Evolutionary conservation across 1,140 invertebrate species (phyloP).

Genomic region (Bicyclus anynana): DNA sequence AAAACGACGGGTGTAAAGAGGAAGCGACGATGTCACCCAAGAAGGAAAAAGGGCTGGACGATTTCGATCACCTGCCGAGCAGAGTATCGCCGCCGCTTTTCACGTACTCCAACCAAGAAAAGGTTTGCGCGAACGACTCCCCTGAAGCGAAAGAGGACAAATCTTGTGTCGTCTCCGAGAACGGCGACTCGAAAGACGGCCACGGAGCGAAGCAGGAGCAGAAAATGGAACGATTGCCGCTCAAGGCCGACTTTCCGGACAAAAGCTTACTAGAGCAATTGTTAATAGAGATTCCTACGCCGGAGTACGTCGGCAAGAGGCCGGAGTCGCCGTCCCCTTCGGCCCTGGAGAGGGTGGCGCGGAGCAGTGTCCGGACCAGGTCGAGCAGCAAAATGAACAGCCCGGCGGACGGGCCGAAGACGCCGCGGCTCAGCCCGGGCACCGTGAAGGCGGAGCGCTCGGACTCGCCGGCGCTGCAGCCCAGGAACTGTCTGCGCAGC

Average conservation of each 20-base stretch:
- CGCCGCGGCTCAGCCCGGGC: constrained; percentile 80
- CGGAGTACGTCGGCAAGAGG: constrained; percentile 77
- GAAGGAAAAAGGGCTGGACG: constrained; percentile 57
- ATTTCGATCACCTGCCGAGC: constrained; percentile 82
- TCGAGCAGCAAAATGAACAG: constrained; percentile 85
- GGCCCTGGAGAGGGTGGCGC: constrained; percentile 59
- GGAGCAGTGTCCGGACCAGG: constrained; percentile 80
- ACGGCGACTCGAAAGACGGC: constrained; percentile 44
- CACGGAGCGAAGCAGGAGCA: constrained; percentile 30
- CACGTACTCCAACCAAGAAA: constrained; percentile 87
- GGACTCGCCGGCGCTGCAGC: constrained; percentile 68
- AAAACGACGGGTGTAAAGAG: constrained; percentile 33
- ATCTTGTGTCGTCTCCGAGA: constrained; percentile 37
- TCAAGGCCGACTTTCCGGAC: constrained; percentile 74
- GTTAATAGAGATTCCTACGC: constrained; percentile 86
- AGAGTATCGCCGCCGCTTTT: constrained; percentile 85
- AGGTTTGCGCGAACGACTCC: constrained; percentile 48
- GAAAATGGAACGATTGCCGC: constrained; percentile 55
- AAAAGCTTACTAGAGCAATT: constrained; percentile 86
- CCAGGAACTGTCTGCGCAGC: constrained; percentile 57
- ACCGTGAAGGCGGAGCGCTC: constrained; percentile 57
- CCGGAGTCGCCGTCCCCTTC: constrained; percentile 73
- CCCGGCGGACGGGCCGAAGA: constrained; percentile 80
- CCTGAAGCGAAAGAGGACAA: constrained; percentile 49
- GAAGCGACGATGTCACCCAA: constrained; percentile 36